Evolutionary conservation across 2,797 vertebrate species (phyloP).

Genomic region (Pelodytes ibericus): DNA sequence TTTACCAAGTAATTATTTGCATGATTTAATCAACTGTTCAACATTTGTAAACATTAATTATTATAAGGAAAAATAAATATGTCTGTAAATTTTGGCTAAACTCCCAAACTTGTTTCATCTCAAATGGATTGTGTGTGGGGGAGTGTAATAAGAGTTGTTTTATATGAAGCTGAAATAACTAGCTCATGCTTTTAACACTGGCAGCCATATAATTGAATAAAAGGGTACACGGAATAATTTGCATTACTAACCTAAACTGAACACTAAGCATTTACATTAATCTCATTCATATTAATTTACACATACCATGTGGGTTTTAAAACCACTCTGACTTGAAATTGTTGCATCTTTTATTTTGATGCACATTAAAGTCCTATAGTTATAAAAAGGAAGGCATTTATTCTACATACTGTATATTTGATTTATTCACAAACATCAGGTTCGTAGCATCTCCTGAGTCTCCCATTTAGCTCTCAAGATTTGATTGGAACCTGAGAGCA

Average conservation of each 20-base stretch:
- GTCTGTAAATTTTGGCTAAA: neutral
- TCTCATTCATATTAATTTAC: no score
- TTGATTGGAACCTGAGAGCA: no score
- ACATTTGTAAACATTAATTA: constrained; percentile 9
- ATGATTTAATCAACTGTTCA: neutral
- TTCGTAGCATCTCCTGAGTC: no score
- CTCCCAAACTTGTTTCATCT: constrained; percentile 1
- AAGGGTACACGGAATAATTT: neutral
- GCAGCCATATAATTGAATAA: neutral
- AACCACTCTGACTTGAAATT: no score
- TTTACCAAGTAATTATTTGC: neutral
- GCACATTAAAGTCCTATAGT: no score
- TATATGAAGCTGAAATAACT: neutral
- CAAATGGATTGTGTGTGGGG: neutral
- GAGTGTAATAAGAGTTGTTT: neutral
- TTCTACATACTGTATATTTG: no score
- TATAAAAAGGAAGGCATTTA: no score
- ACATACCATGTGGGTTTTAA: no score
- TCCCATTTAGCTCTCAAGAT: no score
- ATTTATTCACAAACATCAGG: no score
- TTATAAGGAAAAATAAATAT: neutral
- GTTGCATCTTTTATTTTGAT: no score
- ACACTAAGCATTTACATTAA: neutral
- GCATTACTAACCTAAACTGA: neutral
- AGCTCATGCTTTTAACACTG: neutral